Conservation (phyloP, 2,888 invertebrate genomes). For the Dilophus febrilis region DNA sequence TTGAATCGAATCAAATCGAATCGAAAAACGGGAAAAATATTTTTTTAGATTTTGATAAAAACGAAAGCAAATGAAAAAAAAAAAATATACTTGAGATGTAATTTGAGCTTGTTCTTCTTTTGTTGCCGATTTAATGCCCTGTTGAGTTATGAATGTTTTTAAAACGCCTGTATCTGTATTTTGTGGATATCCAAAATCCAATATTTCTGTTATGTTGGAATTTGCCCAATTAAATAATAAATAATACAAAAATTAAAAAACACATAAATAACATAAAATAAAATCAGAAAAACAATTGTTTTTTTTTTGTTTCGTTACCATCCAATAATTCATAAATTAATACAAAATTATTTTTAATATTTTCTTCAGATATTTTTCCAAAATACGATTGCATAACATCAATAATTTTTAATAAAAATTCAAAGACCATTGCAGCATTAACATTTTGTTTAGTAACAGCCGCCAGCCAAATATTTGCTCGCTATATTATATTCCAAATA, state of each 20-base stretch:
- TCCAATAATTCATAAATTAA: slow-evolving; percentile 97
- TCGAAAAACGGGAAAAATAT: neutral
- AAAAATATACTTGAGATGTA: slow-evolving; percentile 57
- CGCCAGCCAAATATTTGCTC: slow-evolving; percentile 98
- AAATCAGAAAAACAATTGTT: neutral
- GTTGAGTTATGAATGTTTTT: slow-evolving; percentile 98
- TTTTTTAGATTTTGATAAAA: neutral
- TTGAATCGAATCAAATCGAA: neutral
- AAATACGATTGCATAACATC: slow-evolving; percentile 99
- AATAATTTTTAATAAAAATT: slow-evolving; percentile 93
- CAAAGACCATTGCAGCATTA: slow-evolving; percentile 99
- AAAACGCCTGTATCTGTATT: slow-evolving; percentile 98
- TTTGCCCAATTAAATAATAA: neutral
- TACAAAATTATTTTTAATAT: slow-evolving; percentile 99
- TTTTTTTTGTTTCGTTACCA: slow-evolving; percentile 40
- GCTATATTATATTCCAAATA: slow-evolving; percentile 35
- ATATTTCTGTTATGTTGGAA: slow-evolving; percentile 53
- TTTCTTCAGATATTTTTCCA: slow-evolving; percentile 98
- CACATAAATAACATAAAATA: neutral
- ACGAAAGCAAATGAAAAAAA: neutral
- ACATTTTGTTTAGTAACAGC: slow-evolving; percentile 99
- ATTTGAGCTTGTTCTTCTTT: slow-evolving; percentile 99
- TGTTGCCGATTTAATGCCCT: slow-evolving; percentile 95
- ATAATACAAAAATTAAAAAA: neutral
- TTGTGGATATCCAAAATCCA: slow-evolving; percentile 99